A percentile compares a stretch with the other conserved stretches of the same genome.
phyloP scores from a whole-genome alignment of 2,113 vertebrate species.

The Phycodurus eques region DNA sequence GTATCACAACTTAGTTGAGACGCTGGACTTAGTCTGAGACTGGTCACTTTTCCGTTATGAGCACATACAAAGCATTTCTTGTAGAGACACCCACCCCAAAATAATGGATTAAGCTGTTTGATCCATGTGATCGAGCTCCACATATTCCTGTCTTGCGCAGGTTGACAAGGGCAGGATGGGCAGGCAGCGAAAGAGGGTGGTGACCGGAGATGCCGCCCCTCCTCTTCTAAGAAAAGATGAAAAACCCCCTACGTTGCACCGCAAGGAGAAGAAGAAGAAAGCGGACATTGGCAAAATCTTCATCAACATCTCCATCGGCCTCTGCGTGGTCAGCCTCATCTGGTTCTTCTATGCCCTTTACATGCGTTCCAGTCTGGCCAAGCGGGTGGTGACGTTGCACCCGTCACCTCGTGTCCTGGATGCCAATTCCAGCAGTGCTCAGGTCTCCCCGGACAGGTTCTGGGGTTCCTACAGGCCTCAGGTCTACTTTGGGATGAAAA shows the following conservation, averaged over 20 bases:
- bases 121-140: not conserved
- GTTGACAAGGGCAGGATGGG: slow-evolving; percentile 69
- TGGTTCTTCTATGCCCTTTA: slow-evolving; percentile 77
- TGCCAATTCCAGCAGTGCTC: slow-evolving; percentile 73
- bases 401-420: slow-evolving; percentile 73
- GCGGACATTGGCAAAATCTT: slow-evolving; percentile 74
- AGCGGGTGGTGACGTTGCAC: slow-evolving; percentile 78
- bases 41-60: too few relatives aligned
- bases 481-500: slow-evolving; percentile 96
- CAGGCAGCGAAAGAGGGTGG: slow-evolving; percentile 74
- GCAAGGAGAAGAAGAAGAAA: slow-evolving; percentile 80
- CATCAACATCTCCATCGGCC: slow-evolving; percentile 79
- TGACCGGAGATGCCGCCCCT: slow-evolving; percentile 57
- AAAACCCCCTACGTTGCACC: slow-evolving; percentile 59
- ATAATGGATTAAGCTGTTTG: not conserved
- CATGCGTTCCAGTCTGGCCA: slow-evolving; percentile 72
- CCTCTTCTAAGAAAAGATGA: slow-evolving; percentile 69
- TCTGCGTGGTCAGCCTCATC: slow-evolving; percentile 76
- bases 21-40: too few relatives aligned
- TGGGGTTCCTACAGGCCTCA: slow-evolving; percentile 95
- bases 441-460: slow-evolving; percentile 76
- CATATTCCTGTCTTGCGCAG: slow-evolving; percentile 22
- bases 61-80: not conserved
- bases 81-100: too few relatives aligned
- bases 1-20: too few relatives aligned